Conservation (phyloP, 1,140 invertebrate species). For the Drosophila azteca region DNA sequence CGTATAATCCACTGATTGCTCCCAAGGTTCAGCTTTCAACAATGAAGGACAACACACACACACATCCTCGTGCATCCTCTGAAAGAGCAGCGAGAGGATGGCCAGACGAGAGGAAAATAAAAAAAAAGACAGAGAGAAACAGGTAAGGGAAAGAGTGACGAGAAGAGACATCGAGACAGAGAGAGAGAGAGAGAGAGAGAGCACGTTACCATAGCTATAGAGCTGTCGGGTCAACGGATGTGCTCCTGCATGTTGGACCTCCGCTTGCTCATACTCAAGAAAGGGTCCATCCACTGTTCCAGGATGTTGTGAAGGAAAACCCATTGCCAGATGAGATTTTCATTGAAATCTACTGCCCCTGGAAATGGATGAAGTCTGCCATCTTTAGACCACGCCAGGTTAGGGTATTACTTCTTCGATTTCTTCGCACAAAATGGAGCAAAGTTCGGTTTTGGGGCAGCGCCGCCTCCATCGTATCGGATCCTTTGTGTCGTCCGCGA, state of each 20-base stretch:
- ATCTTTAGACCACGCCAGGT: background rate
- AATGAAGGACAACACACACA: conserved; percentile 58
- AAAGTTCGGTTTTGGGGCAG: background rate
- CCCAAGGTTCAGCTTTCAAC: conserved; percentile 79
- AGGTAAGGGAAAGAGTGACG: conserved; percentile 7
- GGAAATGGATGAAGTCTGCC: background rate
- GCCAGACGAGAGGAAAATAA: background rate
- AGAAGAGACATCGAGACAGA: background rate
- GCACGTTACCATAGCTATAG: conserved; percentile 26
- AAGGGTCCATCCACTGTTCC: background rate
- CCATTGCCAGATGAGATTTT: too few relatives aligned
- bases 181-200: background rate
- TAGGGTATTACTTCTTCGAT: too few relatives aligned
- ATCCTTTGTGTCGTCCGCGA: conserved; percentile 4
- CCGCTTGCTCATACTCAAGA: background rate
- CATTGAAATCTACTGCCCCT: too few relatives aligned
- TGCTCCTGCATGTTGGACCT: conserved; percentile 9
- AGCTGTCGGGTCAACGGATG: conserved; percentile 52
- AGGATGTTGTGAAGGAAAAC: too few relatives aligned
- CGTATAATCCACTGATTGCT: conserved; percentile 77
- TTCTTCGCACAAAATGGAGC: too few relatives aligned
- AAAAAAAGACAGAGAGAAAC: background rate
- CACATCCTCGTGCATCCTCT: background rate
- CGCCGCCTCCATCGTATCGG: background rate
- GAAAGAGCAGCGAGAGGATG: too few relatives aligned